Conservation (phyloP, 2,888 invertebrate species). For the Microdon myrmicae region DNA sequence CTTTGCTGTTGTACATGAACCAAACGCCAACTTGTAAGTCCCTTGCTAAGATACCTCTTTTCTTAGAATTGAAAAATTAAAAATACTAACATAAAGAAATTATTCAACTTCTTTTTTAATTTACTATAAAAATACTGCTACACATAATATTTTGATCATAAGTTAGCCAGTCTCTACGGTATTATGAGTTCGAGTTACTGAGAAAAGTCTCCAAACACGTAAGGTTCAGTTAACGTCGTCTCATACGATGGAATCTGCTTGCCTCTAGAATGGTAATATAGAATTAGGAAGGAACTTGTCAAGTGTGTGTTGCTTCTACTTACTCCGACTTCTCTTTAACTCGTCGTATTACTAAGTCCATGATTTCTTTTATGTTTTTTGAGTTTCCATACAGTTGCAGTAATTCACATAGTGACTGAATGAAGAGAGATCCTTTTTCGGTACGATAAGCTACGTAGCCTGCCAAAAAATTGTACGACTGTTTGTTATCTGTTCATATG, state of each 20-base stretch:
- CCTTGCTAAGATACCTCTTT: no score
- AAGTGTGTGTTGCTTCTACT: no score
- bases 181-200: no score
- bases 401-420: slow-evolving; percentile 61
- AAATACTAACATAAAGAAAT: no score
- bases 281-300: background rate
- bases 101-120: no score
- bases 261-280: slow-evolving; percentile 53
- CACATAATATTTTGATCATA: no score
- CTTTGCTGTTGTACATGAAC: no score
- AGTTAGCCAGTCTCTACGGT: no score
- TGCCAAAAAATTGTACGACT: slow-evolving; percentile 18
- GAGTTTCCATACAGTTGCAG: slow-evolving; percentile 55
- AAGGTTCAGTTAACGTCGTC: slow-evolving; percentile 61
- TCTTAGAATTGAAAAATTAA: no score
- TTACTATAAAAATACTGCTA: no score
- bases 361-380: slow-evolving; percentile 60
- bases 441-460: slow-evolving; percentile 64
- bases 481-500: background rate
- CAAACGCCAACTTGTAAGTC: no score
- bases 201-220: slow-evolving; percentile 63
- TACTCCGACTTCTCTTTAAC: slow-evolving; percentile 57
- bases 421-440: slow-evolving; percentile 62
- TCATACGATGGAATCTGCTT: slow-evolving; percentile 62
- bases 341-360: slow-evolving; percentile 57